Base-by-base conservation (phyloP, 2,888 invertebrate genomes). In the Sarcophaga variegata region DNA sequence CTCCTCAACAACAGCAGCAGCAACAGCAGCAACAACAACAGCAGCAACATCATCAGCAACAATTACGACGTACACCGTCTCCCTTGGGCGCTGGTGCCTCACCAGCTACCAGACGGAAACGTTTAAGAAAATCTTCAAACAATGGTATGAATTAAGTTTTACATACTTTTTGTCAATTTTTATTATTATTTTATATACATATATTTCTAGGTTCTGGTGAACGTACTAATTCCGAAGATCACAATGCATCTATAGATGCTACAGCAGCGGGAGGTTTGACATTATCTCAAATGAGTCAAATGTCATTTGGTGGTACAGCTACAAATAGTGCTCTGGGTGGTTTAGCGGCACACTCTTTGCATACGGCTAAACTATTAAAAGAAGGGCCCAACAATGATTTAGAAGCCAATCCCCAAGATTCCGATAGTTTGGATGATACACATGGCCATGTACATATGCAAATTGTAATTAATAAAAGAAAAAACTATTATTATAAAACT, bases 71-170 rank as follows among this genome's bases (percentile, higher is more conserved):
- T 78, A 92, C 93, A 72, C 93, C 94, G 91, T 89, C 95, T 90
- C 94, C 95, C 87, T 69, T 94, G 93, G 91, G 94, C 94, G 88
- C 95, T 93, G 95, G 96, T n/a, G 93, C 95, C 45, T 95, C 96
- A 45, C 95, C 95, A 22, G 96, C 97, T 4, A 95, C 97, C 14
- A 71, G 95, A 94, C 90, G 94, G 94, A 87, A 93, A 94, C 91
- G 96, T 86, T 93, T 96, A 90, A 93, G 96, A 89, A 96, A 96
- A 93, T 94, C 95, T 25, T 96, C 96, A 11, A 96, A 93, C 89
- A 93, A 95, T 81, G 96, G 96, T 88, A 89, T 88, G 89, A 89
- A 59, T 22, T n/a, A 47, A 66, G 11, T 22, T n/a, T 59, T 17
- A 75, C 37, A 10, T 37, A 37, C 10, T 37, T 8, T 37, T 8